Evolutionary conservation across 2,113 vertebrate species (phyloP).

Genomic region (Bos indicus): DNA sequence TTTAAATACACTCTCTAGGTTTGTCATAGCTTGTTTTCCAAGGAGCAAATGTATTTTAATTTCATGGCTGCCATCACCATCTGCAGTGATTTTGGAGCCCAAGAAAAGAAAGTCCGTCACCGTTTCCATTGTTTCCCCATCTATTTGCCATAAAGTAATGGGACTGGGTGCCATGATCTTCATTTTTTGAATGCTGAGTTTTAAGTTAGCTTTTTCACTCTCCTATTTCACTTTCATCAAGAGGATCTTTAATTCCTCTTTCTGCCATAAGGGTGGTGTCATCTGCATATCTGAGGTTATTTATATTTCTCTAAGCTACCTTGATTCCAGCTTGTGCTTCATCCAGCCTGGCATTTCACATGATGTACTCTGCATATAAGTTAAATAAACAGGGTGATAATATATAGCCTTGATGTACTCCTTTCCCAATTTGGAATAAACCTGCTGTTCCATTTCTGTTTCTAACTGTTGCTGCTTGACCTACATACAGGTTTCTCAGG

Average conservation of each 20-base stretch:
- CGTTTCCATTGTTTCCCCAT: background rate
- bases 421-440: background rate
- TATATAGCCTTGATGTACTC: background rate
- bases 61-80: background rate
- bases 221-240: background rate
- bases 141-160: background rate
- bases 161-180: background rate
- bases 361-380: background rate
- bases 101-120: background rate
- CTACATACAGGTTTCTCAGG: too few relatives aligned
- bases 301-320: background rate
- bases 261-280: background rate
- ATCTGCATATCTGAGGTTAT: background rate
- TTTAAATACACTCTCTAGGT: background rate
- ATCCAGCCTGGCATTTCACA: background rate
- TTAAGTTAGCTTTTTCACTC: background rate
- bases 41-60: background rate
- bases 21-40: background rate
- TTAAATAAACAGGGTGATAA: background rate
- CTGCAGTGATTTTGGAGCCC: background rate
- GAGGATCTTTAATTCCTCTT: background rate
- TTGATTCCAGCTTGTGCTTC: background rate
- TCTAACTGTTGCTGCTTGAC: too few relatives aligned
- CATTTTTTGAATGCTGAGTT: background rate
- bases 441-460: background rate